These are phyloP conservation scores for Automeris io DNA, from an alignment of 2,888 invertebrate genomes.

Conservation along the genomic window DNA sequence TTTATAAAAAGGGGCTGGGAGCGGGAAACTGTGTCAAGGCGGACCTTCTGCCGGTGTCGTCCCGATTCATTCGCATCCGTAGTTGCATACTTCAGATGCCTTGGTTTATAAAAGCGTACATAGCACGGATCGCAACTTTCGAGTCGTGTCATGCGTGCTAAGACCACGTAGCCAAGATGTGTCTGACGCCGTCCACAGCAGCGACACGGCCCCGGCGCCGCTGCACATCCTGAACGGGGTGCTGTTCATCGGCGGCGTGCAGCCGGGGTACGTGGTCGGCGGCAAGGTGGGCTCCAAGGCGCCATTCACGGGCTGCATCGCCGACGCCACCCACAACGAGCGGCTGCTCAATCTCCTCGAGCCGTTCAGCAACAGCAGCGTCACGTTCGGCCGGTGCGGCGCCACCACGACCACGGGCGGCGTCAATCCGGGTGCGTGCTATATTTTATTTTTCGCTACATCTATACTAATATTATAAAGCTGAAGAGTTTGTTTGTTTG, in stretches of 20 bases:
- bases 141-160: too few relatives aligned
- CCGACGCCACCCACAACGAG: conserved; percentile 93
- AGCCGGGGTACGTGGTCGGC: conserved; percentile 74
- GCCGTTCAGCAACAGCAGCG: conserved; percentile 47
- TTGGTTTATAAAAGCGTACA: too few relatives aligned
- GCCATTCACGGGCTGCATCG: conserved; percentile 93
- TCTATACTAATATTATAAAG: neutral
- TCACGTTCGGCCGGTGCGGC: conserved; percentile 49
- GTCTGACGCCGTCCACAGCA: conserved; percentile 36
- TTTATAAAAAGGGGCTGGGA: too few relatives aligned
- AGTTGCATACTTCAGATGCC: too few relatives aligned
- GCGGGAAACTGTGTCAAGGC: too few relatives aligned
- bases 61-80: too few relatives aligned
- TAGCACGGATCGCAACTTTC: too few relatives aligned
- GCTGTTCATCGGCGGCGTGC: conserved; percentile 92
- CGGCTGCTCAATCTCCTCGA: conserved; percentile 60
- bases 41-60: too few relatives aligned
- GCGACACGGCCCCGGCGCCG: conserved; percentile 75
- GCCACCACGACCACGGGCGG: conserved; percentile 51
- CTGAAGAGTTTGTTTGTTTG: too few relatives aligned
- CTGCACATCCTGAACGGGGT: conserved; percentile 81
- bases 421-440: conserved; percentile 41
- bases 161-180: too few relatives aligned
- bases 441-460: too few relatives aligned
- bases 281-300: conserved; percentile 76